Conservation (phyloP, 1,140 invertebrate species). For the Orussus abietinus region DNA sequence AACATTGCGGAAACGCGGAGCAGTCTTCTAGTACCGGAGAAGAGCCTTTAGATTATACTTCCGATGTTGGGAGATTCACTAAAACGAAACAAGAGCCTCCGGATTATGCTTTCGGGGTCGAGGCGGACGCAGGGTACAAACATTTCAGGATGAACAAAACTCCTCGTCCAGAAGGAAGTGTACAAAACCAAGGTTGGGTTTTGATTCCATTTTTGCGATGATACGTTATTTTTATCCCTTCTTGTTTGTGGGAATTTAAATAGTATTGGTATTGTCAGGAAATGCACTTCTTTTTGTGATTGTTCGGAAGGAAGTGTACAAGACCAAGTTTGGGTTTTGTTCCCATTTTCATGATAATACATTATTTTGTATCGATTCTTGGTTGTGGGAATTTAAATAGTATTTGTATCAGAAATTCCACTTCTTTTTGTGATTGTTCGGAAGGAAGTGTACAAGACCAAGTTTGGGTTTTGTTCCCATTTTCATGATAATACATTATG, state of each 20-base stretch:
- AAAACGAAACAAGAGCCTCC: constrained; percentile 22
- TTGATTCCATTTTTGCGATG: neutral
- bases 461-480: constrained; percentile 15
- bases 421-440: too few species aligned
- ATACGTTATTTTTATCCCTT: too few species aligned
- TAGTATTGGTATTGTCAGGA: too few species aligned
- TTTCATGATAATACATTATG: too few species aligned
- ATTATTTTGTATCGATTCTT: too few species aligned
- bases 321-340: constrained; percentile 20
- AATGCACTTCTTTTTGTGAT: too few species aligned
- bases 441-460: constrained; percentile 19
- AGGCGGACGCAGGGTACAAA: constrained; percentile 17
- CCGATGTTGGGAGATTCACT: constrained; percentile 19
- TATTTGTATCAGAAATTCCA: too few species aligned
- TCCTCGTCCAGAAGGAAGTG: constrained; percentile 17
- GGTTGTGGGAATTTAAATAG: too few species aligned
- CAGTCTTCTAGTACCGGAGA: constrained; percentile 9
- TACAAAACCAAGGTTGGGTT: constrained; percentile 21
- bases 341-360: too few species aligned
- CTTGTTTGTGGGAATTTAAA: too few species aligned
- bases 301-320: constrained; percentile 16
- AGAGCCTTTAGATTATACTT: constrained; percentile 33
- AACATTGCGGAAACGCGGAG: constrained; percentile 12
- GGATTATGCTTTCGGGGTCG: constrained; percentile 28
- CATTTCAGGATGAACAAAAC: constrained; percentile 12